Base-by-base conservation (phyloP, 2,888 invertebrate genomes). In the Balanococcus diminutus region DNA sequence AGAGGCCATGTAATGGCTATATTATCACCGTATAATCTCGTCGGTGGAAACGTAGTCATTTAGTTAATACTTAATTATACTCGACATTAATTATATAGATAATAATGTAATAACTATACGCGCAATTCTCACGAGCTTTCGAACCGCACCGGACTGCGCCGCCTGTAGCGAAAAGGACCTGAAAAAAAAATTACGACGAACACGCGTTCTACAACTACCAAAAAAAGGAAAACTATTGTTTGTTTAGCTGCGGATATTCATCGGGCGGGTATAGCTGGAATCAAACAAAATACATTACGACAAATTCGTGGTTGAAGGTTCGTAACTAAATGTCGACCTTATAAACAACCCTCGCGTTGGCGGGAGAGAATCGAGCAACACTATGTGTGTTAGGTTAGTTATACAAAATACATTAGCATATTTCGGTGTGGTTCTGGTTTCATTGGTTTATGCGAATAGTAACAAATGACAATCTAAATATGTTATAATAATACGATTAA, bases 21-120 rank as follows among this genome's bases (percentile, higher is more conserved):
- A 67, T 67, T 67, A 67, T 67, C 28, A 67, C 16, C 67, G 67
- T 67, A 67, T 67, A 67, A 67, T 67, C 67, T 67, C 67, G 67
- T 67, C 67, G 67, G 67, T 67, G 67, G 67, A 67, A 67, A 56
- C 56, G 67, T 67, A 67, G 67, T 67, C 67, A 67, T 67, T 67
- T 67, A 67, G 28, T 67, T 67, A 67, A 67, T 67, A 67, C 67
- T 67, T 67, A 67, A 67, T 67, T 67, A 67, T 67, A 67, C 67
- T 28, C 28, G 28, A 67, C 67, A 19, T 28, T 67, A 67, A 67
- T 67, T 67, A 67, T 67, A 67, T 67, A 67, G 67, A 67, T 67
- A 67, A 67, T 67, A 67, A 67, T 67, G 67, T 67, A 67, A 67
- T 67, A 67, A 67, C 67, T 67, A 28, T 67, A 67, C 67, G 67